Conservation (phyloP, 2,888 invertebrate species). For the Temnothorax unifasciatus region DNA sequence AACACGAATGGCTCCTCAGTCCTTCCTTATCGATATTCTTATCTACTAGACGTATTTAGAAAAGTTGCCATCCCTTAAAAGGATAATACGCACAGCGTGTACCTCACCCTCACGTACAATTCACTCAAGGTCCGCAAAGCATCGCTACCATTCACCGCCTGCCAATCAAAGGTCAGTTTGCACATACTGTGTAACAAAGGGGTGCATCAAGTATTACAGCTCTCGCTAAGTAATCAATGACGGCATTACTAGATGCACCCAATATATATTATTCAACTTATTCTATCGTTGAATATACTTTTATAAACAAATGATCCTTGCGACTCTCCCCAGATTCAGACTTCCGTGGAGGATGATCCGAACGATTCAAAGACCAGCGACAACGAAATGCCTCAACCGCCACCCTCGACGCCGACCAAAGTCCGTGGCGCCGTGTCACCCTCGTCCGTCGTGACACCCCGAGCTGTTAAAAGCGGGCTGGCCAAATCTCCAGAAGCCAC, state of each 20-base stretch:
- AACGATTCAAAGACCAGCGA: constrained; percentile 53
- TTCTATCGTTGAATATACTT: neutral
- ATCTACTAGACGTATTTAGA: constrained; percentile 61
- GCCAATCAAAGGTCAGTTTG: constrained; percentile 80
- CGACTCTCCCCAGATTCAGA: constrained; percentile 57
- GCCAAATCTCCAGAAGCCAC: constrained; percentile 74
- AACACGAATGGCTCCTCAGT: constrained; percentile 49
- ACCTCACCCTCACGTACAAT: constrained; percentile 74
- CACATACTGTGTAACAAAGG: constrained; percentile 67
- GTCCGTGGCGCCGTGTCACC: constrained; percentile 73
- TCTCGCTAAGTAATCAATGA: neutral
- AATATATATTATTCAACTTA: neutral
- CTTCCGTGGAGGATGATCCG: constrained; percentile 38
- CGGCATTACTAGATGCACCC: constrained; percentile 15
- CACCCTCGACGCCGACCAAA: constrained; percentile 81
- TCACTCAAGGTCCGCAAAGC: constrained; percentile 72
- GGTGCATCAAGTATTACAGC: constrained; percentile 36
- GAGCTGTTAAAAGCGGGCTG: constrained; percentile 78
- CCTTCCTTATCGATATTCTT: constrained; percentile 33
- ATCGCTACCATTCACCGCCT: constrained; percentile 79
- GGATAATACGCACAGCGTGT: constrained; percentile 75
- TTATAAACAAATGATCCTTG: neutral
- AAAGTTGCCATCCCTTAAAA: constrained; percentile 64
- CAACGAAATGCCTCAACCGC: constrained; percentile 77
- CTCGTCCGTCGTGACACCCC: constrained; percentile 78